Percentiles rank a stretch among this genome's conserved stretches.
These are phyloP conservation scores for Gallinago paraguaiae DNA, from an alignment of 2,113 vertebrate genomes.

Conservation along the genomic window DNA sequence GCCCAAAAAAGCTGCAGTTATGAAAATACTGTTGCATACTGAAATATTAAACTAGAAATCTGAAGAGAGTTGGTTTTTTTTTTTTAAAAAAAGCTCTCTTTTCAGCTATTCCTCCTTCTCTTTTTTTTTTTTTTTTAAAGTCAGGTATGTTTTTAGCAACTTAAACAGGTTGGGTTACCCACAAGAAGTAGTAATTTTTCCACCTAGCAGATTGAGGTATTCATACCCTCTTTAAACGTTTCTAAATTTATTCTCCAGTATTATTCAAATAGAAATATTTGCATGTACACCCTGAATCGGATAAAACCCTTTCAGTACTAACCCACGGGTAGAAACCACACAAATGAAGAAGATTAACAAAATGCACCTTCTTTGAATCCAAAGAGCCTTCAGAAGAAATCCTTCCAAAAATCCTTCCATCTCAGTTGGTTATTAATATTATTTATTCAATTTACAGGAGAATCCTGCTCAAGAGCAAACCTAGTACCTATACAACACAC, in stretches of 20 bases:
- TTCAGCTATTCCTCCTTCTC: slow-evolving; percentile 64
- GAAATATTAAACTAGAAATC: slow-evolving; percentile 75
- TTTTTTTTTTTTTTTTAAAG: slow-evolving; percentile 47
- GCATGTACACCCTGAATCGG: slow-evolving; percentile 73
- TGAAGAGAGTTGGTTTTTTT: slow-evolving; percentile 68
- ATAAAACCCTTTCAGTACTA: slow-evolving; percentile 69
- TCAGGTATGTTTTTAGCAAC: slow-evolving; percentile 81
- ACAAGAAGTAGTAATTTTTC: slow-evolving; percentile 80
- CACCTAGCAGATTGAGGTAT: slow-evolving; percentile 80
- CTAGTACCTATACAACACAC: not conserved
- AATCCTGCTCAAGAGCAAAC: not conserved
- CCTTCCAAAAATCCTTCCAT: not conserved
- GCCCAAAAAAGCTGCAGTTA: slow-evolving; percentile 76
- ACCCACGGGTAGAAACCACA: slow-evolving; percentile 63
- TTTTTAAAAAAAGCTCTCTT: slow-evolving; percentile 74
- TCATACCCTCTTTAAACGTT: slow-evolving; percentile 80
- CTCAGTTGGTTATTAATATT: not conserved
- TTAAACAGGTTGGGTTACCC: slow-evolving; percentile 82
- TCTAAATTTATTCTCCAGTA: slow-evolving; percentile 82
- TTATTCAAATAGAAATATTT: slow-evolving; percentile 81
- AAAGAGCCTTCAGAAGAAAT: not conserved
- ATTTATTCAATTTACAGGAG: not conserved
- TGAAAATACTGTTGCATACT: slow-evolving; percentile 77
- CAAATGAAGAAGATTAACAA: slow-evolving; percentile 70
- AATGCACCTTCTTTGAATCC: slow-evolving; percentile 30